A percentile compares a stretch with the other conserved stretches of the same genome.
Evolutionary conservation across 2,113 vertebrate genomes (phyloP).

Genomic region (Toxostoma redivivum): DNA sequence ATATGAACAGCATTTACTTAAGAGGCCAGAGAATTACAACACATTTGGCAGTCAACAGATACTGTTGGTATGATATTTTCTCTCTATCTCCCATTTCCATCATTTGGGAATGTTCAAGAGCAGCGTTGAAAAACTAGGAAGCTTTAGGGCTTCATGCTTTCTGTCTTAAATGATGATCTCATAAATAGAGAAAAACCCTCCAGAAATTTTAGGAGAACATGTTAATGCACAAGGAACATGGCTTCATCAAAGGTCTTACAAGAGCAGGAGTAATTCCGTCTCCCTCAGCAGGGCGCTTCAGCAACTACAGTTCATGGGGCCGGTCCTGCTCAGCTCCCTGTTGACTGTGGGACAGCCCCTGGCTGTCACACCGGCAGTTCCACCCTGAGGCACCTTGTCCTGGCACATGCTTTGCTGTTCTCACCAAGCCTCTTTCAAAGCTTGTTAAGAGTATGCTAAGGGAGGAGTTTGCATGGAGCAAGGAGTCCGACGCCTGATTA

Average conservation of each 20-base stretch:
- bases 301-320: background rate
- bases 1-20: constrained; percentile 1
- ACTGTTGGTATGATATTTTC: background rate
- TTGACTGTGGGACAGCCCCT: background rate
- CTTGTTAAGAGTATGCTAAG: accelerated
- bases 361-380: accelerated
- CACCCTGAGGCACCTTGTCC: background rate
- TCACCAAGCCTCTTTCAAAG: background rate
- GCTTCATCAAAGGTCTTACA: background rate
- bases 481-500: background rate
- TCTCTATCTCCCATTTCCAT: background rate
- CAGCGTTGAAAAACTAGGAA: background rate
- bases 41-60: background rate
- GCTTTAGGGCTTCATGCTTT: background rate
- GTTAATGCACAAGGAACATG: background rate
- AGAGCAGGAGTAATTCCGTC: background rate
- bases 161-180: background rate
- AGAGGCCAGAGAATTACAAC: background rate
- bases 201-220: background rate
- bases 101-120: background rate
- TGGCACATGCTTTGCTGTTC: background rate
- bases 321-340: background rate
- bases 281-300: background rate
- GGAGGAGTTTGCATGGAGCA: background rate
- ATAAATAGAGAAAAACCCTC: background rate